These are phyloP conservation scores for Melanotaenia duboulayi DNA, from an alignment of 2,113 vertebrate species.

Conservation along the genomic window DNA sequence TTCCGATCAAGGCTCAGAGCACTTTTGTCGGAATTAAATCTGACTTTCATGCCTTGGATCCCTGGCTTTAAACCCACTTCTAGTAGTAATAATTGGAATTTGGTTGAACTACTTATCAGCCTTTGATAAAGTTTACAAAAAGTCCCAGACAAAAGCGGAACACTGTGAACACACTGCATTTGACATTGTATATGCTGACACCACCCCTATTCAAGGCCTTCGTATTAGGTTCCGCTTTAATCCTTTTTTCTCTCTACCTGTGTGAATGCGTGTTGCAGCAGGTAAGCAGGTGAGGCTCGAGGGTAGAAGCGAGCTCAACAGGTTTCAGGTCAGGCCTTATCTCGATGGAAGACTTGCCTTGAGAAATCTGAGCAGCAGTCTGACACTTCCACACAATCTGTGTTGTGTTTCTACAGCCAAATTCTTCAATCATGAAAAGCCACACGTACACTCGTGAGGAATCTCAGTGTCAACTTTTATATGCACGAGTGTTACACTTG, in stretches of 20 bases:
- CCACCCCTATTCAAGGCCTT: constrained; percentile 43
- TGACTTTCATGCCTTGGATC: constrained; percentile 1
- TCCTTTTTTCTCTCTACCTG: constrained; percentile 53
- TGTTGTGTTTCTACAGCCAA: constrained; percentile 59
- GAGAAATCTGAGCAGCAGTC: constrained; percentile 67
- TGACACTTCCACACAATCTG: constrained; percentile 68
- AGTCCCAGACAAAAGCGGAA: not conserved
- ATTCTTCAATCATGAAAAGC: constrained; percentile 46
- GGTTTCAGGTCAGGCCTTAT: constrained; percentile 70
- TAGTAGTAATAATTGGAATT: constrained; percentile 1
- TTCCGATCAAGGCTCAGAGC: not conserved
- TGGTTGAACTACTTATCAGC: constrained; percentile 23
- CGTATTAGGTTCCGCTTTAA: constrained; percentile 48
- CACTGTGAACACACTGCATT: constrained; percentile 6
- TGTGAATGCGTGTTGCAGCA: constrained; percentile 59
- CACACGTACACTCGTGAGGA: constrained; percentile 24
- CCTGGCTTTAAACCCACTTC: not conserved
- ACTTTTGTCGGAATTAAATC: constrained; percentile 3
- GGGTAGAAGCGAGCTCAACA: constrained; percentile 75
- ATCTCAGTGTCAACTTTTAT: constrained; percentile 23
- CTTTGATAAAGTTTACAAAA: constrained; percentile 36
- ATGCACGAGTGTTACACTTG: constrained; percentile 27
- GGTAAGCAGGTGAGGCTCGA: constrained; percentile 68
- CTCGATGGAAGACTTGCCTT: constrained; percentile 65
- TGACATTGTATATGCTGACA: constrained; percentile 46